Evolutionary conservation across 2,797 vertebrate species (phyloP).

Genomic region (Microchirus variegatus): DNA sequence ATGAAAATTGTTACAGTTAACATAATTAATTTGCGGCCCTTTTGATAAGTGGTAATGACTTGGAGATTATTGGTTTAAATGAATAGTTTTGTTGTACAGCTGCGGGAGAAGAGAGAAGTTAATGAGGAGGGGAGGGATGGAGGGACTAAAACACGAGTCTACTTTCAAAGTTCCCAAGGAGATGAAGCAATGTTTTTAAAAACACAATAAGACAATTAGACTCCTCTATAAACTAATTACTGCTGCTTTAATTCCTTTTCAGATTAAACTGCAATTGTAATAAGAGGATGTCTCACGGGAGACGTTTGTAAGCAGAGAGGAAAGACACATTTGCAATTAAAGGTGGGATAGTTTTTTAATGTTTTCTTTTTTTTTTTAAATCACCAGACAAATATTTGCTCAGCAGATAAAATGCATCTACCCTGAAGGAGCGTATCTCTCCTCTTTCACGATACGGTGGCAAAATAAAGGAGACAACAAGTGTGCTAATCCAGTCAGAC

Average conservation of each 20-base stretch:
- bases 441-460: neutral
- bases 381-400: conserved; percentile 71
- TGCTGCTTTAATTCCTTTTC: conserved; percentile 79
- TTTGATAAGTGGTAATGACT: conserved; percentile 83
- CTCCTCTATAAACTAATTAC: conserved; percentile 81
- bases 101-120: conserved; percentile 47
- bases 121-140: conserved; percentile 32
- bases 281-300: conserved; percentile 73
- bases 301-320: conserved; percentile 70
- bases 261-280: conserved; percentile 80
- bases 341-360: conserved; percentile 72
- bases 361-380: conserved; percentile 40
- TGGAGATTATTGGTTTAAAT: conserved; percentile 82
- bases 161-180: conserved; percentile 79
- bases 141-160: conserved; percentile 58
- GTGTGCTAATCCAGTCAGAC: conserved; percentile 40
- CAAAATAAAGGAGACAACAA: conserved; percentile 19
- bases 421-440: conserved; percentile 18
- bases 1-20: conserved; percentile 77
- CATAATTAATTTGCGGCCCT: conserved; percentile 80
- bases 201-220: conserved; percentile 82
- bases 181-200: conserved; percentile 78
- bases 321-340: conserved; percentile 78
- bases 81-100: conserved; percentile 76
- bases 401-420: conserved; percentile 39